phyloP scores from a whole-genome alignment of 2,797 vertebrate genomes.

The Malurus leucopterus region DNA sequence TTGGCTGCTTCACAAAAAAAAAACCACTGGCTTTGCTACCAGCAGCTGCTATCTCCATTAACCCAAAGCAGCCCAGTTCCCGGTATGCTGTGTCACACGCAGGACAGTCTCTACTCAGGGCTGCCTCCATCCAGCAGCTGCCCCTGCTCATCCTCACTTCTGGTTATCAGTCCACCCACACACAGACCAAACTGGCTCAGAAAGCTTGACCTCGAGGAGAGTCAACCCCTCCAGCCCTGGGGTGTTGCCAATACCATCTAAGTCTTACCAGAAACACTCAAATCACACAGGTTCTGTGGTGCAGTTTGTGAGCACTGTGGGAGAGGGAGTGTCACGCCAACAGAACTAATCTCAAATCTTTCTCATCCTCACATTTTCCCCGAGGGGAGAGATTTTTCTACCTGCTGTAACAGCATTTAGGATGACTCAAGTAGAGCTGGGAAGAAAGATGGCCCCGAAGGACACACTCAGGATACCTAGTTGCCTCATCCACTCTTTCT shows the following conservation, averaged over 20 bases:
- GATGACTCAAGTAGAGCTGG: neutral
- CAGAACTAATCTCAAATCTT: neutral
- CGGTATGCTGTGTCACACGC: accelerated
- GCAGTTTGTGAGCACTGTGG: neutral
- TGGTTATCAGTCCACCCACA: neutral
- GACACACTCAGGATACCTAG: neutral
- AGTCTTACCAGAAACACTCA: neutral
- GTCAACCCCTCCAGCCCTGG: neutral
- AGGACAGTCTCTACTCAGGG: neutral
- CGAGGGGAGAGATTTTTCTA: neutral
- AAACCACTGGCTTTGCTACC: neutral
- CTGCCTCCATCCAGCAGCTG: slow-evolving; percentile 19
- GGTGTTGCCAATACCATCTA: neutral
- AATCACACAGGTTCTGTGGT: neutral
- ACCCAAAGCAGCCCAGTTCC: neutral
- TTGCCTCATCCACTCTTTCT: neutral
- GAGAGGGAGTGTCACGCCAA: neutral
- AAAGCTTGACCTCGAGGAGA: neutral
- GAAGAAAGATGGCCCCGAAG: slow-evolving; percentile 2
- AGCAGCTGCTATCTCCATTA: slow-evolving; percentile 3
- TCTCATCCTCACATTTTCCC: neutral
- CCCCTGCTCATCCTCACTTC: neutral
- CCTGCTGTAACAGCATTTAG: neutral
- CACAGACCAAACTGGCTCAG: neutral
- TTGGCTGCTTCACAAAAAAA: neutral